These are phyloP conservation scores for Sebastes diploproa DNA, from an alignment of 2,797 vertebrate species.

Conservation along the genomic window DNA sequence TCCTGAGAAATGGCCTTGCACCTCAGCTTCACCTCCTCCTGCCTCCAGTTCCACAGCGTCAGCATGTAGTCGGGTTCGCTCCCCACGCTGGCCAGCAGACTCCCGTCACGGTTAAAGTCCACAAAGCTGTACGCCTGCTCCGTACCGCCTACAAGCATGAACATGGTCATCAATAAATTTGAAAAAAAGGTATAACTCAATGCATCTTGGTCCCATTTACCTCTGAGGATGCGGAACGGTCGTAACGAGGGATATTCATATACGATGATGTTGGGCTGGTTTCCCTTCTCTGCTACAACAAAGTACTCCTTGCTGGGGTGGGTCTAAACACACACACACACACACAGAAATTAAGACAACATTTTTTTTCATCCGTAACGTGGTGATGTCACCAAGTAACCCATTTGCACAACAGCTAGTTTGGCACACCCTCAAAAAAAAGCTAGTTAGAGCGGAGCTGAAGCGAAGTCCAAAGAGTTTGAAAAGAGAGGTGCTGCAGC, in stretches of 20 bases:
- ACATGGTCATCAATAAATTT: background rate
- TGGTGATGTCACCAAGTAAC: too few species aligned
- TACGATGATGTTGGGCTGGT: constrained; percentile 86
- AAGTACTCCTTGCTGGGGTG: constrained; percentile 87
- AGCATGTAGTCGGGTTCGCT: constrained; percentile 88
- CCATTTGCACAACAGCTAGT: too few species aligned
- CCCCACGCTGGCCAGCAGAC: constrained; percentile 89
- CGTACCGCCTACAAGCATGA: constrained; percentile 83
- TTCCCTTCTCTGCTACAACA: constrained; percentile 91
- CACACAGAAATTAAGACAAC: background rate
- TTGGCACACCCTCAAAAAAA: too few species aligned
- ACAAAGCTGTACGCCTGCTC: constrained; percentile 83
- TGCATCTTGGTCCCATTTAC: constrained; percentile 63
- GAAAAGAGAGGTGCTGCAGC: too few species aligned
- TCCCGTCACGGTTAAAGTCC: constrained; percentile 87
- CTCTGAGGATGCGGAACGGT: constrained; percentile 88
- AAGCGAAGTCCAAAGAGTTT: too few species aligned
- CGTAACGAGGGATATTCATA: constrained; percentile 89
- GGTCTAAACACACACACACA: constrained; percentile 70
- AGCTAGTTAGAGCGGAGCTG: too few species aligned
- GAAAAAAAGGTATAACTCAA: background rate
- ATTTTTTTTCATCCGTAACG: too few species aligned
- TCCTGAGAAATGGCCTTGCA: constrained; percentile 92
- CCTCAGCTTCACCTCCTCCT: constrained; percentile 87
- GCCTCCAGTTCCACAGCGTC: constrained; percentile 94